Base-by-base conservation (phyloP, 2,113 vertebrate species). In the Recurvirostra avosetta region DNA sequence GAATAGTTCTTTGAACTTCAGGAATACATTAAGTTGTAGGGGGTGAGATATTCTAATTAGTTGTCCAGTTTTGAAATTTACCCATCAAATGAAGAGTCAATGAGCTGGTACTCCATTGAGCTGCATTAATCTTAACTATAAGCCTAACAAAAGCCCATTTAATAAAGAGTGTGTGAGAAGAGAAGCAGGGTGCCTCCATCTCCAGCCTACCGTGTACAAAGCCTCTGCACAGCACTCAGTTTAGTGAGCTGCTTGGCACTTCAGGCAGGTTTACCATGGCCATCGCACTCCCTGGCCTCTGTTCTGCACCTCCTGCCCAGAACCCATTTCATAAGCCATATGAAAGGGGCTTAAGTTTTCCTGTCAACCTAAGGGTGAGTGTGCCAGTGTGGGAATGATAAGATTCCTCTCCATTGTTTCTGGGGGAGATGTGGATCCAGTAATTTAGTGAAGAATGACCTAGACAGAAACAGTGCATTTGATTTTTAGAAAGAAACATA, bases 121-220 rank as follows among this genome's bases (percentile, higher is more conserved):
- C 49, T 94, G 85, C 78, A 75, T 90, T 94, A 75, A 68, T 95
- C 74, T 94, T 93, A 90, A 90, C 53, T 76, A 65, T 88, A 86
- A 80, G 30, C 34, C 66, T 58, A 61, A 86, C 40, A 92, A 95
- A 93, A 86, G 71, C 52, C 49, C 15, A 16, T 88, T 95, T 93
- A 82, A 92, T 93, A 80, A 93, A 79, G 56, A 78, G 18, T 5
- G 53, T 93, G 66, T 92, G 74, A 82, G 85, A 95, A 94, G 25
- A 92, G 74, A 96, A 83, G 74, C 82, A 56, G 88, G 71, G 78
- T 90, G 75, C 88, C 86, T 92, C 61, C 40, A 56, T 75, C 49
- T 92, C 45, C 75, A 79, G 71, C 61, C 34, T 49, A 23, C 67
- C 3, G 4, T 40, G 27, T 61, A 90, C 71, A 92, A 92, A 94